A percentile compares a stretch with the other conserved stretches of the same genome.
phyloP scores from a whole-genome alignment of 2,797 vertebrate species.

The Momotus momota region DNA sequence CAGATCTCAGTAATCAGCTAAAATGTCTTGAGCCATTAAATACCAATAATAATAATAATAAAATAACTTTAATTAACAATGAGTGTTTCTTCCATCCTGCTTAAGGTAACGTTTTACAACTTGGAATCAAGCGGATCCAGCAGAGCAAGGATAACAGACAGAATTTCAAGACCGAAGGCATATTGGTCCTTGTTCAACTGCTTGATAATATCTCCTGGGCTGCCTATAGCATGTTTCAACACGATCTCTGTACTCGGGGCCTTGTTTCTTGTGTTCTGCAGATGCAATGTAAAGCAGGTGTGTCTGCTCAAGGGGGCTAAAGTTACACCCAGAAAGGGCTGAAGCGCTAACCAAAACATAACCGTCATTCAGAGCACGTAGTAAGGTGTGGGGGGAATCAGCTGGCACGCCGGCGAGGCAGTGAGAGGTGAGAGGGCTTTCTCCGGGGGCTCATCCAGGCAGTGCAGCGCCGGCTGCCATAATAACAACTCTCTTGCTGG shows the following conservation, averaged over 20 bases:
- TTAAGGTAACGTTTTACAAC: background rate
- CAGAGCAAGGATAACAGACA: background rate
- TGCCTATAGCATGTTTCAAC: slow-evolving; percentile 31
- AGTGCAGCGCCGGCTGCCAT: background rate
- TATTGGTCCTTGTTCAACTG: background rate
- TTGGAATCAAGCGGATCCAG: background rate
- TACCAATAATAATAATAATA: background rate
- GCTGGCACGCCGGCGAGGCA: background rate
- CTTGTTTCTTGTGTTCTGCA: slow-evolving; percentile 20
- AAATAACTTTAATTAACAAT: background rate
- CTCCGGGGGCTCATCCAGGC: slow-evolving; percentile 32
- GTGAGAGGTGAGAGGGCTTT: background rate
- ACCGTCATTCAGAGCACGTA: background rate
- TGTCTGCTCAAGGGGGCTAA: slow-evolving; percentile 2
- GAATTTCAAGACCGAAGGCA: background rate
- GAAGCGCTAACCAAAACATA: background rate
- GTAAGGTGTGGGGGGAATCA: background rate
- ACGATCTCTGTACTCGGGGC: background rate
- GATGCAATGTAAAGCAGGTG: background rate
- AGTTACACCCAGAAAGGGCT: slow-evolving; percentile 2
- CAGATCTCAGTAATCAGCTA: background rate
- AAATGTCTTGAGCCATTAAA: background rate
- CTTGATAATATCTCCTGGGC: slow-evolving; percentile 51
- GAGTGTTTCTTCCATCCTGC: background rate
- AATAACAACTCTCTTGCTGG: slow-evolving; percentile 14